A percentile compares a stretch with the other conserved stretches of the same genome.
Evolutionary conservation across 1,140 invertebrate genomes (phyloP).

Genomic region (Cyphomyrmex costatus): DNA sequence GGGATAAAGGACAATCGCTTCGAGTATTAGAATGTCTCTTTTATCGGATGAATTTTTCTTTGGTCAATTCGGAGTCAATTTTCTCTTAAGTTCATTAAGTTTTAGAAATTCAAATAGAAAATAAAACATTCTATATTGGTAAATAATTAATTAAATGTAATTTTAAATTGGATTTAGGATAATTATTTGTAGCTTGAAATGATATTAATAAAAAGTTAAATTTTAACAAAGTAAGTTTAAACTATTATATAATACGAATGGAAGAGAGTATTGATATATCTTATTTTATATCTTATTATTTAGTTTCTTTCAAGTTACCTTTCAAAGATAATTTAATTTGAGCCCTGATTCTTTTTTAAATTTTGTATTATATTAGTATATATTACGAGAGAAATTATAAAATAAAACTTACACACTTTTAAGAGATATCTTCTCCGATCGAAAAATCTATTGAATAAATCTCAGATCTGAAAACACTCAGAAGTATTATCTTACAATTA

Average conservation of each 20-base stretch:
- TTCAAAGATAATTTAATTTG: not conserved
- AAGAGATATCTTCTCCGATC: not conserved
- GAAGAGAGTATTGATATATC: not conserved
- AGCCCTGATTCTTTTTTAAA: not conserved
- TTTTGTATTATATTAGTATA: not conserved
- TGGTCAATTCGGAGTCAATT: not conserved
- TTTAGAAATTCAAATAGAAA: not conserved
- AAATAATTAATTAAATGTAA: not conserved
- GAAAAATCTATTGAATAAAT: not conserved
- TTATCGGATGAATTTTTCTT: constrained; percentile 19
- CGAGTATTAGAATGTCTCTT: not conserved
- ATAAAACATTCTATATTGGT: not conserved
- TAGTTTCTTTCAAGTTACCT: not conserved
- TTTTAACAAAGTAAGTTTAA: not conserved
- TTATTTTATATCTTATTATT: not conserved
- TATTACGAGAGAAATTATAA: not conserved
- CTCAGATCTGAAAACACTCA: not conserved
- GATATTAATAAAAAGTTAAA: not conserved
- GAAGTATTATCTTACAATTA: constrained; percentile 2
- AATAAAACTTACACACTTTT: not conserved
- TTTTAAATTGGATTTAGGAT: not conserved
- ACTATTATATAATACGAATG: not conserved
- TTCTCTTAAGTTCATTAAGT: not conserved
- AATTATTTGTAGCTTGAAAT: constrained; percentile 1
- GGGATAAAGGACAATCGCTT: constrained; percentile 38